Percentiles rank a stretch among this genome's conserved stretches.
Evolutionary conservation across 2,113 vertebrate species (phyloP).

Genomic region (Nerophis ophidion): DNA sequence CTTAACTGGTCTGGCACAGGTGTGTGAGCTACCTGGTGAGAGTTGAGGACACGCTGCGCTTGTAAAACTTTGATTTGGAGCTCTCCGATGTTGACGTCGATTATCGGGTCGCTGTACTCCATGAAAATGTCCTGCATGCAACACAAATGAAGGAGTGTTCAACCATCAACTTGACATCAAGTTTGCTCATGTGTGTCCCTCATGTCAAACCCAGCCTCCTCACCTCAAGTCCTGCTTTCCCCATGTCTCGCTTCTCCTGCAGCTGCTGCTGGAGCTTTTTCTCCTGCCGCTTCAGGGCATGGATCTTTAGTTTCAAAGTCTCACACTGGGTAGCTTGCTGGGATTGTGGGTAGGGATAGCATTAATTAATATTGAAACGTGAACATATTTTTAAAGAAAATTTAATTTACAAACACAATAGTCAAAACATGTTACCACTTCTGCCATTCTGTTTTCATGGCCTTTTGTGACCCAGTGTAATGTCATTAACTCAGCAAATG

Average conservation of each 20-base stretch:
- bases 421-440: neutral
- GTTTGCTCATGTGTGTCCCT: too few relatives aligned
- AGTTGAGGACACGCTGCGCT: slow-evolving; percentile 28
- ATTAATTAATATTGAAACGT: neutral
- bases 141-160: neutral
- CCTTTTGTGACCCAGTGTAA: neutral
- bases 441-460: neutral
- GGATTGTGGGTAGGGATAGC: neutral
- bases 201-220: neutral
- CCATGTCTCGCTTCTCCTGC: slow-evolving; percentile 32
- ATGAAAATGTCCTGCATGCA: slow-evolving; percentile 29
- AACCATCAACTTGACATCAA: neutral
- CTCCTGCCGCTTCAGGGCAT: slow-evolving; percentile 18
- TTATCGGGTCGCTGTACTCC: slow-evolving; percentile 16
- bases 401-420: too few relatives aligned
- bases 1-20: neutral
- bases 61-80: slow-evolving; percentile 23
- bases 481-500: too few relatives aligned
- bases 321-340: slow-evolving; percentile 37
- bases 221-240: neutral
- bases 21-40: slow-evolving; percentile 40
- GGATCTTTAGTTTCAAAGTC: slow-evolving; percentile 35
- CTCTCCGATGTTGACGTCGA: slow-evolving; percentile 19
- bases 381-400: too few relatives aligned
- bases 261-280: slow-evolving; percentile 48